phyloP scores from a whole-genome alignment of 2,888 invertebrate species.

The Pachymerium ferrugineum region DNA sequence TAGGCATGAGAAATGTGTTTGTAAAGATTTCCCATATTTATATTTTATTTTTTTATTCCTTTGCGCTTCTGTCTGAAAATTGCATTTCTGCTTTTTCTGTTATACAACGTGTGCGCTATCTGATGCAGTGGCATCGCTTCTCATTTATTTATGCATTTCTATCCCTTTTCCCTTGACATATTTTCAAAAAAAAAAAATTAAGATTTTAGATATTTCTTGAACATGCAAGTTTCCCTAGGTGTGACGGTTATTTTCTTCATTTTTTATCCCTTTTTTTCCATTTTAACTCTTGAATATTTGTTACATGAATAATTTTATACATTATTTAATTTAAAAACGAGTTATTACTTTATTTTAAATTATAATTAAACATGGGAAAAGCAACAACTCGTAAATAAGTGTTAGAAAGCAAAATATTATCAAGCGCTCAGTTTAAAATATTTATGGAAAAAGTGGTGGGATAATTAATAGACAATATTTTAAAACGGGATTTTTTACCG shows the following conservation, averaged over 20 bases:
- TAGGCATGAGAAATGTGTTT: neutral
- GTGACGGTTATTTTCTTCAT: neutral
- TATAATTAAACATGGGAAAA: too few relatives aligned
- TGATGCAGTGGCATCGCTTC: neutral
- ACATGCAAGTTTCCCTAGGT: neutral
- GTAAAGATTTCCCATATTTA: slow-evolving; percentile 16
- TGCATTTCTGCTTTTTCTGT: neutral
- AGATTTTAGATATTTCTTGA: neutral
- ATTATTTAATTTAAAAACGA: too few relatives aligned
- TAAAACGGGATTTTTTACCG: too few relatives aligned
- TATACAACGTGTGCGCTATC: neutral
- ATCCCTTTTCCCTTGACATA: neutral
- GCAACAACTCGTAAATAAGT: too few relatives aligned
- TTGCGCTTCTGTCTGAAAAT: neutral
- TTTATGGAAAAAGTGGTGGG: too few relatives aligned
- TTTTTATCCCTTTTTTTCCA: neutral
- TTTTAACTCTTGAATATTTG: neutral
- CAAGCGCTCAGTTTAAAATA: too few relatives aligned
- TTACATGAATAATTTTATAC: too few relatives aligned
- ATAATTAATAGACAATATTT: neutral
- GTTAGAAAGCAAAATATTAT: too few relatives aligned
- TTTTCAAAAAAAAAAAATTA: neutral
- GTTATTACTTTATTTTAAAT: too few relatives aligned
- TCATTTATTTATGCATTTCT: neutral
- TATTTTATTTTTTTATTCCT: neutral